A percentile compares a stretch with the other conserved stretches of the same genome.
phyloP scores from a whole-genome alignment of 2,113 vertebrate genomes.

The Theristicus caerulescens region DNA sequence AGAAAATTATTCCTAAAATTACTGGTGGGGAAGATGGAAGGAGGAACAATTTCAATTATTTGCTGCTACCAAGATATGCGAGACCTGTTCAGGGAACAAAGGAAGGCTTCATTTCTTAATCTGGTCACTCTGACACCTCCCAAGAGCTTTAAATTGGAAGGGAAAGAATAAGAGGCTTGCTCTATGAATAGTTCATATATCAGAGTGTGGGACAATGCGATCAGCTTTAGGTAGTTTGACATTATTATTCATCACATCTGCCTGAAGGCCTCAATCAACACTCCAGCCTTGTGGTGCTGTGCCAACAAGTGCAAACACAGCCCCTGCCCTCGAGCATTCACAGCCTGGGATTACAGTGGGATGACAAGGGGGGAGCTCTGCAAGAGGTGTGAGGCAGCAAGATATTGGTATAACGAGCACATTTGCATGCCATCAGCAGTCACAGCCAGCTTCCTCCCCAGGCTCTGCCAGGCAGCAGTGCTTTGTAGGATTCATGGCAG shows the following conservation, averaged over 20 bases:
- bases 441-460: neutral
- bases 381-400: neutral
- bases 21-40: neutral
- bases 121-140: neutral
- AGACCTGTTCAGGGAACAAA: neutral
- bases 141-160: neutral
- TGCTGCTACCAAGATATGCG: neutral
- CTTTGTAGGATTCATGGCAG: neutral
- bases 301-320: neutral
- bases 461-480: neutral
- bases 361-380: neutral
- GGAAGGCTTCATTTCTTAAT: neutral
- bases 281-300: neutral
- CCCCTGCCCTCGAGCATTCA: neutral
- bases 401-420: neutral
- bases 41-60: neutral
- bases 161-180: neutral
- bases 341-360: neutral
- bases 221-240: neutral
- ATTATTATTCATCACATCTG: neutral
- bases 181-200: neutral
- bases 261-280: neutral
- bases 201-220: neutral
- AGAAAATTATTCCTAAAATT: conserved; percentile 15
- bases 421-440: neutral